phyloP scores from a whole-genome alignment of 2,797 vertebrate genomes.

The Mormyrops attenuatus region DNA sequence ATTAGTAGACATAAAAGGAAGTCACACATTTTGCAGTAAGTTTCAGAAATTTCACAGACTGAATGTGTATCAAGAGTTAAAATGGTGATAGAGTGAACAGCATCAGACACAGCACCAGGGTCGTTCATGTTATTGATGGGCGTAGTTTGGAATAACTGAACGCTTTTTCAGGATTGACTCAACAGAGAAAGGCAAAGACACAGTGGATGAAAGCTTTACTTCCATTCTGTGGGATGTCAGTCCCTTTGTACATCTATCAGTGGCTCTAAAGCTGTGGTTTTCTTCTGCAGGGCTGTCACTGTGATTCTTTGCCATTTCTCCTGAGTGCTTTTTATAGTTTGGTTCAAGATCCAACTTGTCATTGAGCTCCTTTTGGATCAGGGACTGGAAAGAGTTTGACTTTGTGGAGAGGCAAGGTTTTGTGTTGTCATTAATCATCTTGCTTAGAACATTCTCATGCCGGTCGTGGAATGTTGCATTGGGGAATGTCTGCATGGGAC shows the following conservation, averaged over 20 bases:
- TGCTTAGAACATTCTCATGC: slow-evolving; percentile 65
- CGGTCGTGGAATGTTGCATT: slow-evolving; percentile 45
- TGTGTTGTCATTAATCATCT: slow-evolving; percentile 69
- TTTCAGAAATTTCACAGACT: not conserved
- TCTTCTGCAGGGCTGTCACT: slow-evolving; percentile 69
- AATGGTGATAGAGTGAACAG: not conserved
- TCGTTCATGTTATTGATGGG: not conserved
- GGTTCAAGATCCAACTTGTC: slow-evolving; percentile 67
- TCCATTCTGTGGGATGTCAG: slow-evolving; percentile 67
- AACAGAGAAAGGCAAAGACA: slow-evolving; percentile 89
- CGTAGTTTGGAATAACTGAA: slow-evolving; percentile 59
- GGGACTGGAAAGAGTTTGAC: slow-evolving; percentile 75
- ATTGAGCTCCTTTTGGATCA: slow-evolving; percentile 74
- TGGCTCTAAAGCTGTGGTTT: slow-evolving; percentile 62
- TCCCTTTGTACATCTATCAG: slow-evolving; percentile 72
- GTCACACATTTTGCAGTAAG: not conserved
- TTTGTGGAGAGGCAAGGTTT: slow-evolving; percentile 69
- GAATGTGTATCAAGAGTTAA: not conserved
- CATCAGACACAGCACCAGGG: not conserved
- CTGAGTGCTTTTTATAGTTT: slow-evolving; percentile 74
- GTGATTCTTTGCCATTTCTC: slow-evolving; percentile 76
- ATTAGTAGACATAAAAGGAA: not conserved
- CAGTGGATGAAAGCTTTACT: slow-evolving; percentile 68
- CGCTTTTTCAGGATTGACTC: slow-evolving; percentile 90
- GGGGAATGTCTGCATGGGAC: slow-evolving; percentile 68